Percentiles rank a stretch among this genome's conserved stretches.
phyloP scores from a whole-genome alignment of 2,113 vertebrate genomes.

The Sinocyclocheilus anophthalmus region DNA sequence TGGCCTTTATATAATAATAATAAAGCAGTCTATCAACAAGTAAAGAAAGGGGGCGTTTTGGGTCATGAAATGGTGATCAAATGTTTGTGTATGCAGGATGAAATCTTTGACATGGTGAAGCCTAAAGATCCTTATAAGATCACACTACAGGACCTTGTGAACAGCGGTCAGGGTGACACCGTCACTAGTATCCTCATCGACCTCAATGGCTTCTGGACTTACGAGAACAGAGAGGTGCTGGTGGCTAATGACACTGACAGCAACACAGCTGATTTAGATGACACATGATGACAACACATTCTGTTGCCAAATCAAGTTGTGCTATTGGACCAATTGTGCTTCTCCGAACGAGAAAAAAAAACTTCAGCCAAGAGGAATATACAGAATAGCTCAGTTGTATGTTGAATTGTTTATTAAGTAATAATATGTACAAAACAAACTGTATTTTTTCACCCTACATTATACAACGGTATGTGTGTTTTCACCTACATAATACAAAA shows the following conservation, averaged over 20 bases:
- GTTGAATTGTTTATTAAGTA: constrained; percentile 46
- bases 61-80: no score
- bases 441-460: constrained; percentile 11
- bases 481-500: constrained; percentile 19
- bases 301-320: background rate
- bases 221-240: constrained; percentile 96
- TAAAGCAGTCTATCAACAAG: background rate
- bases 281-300: constrained; percentile 81
- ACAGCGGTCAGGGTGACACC: constrained; percentile 95
- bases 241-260: constrained; percentile 87
- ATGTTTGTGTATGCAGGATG: constrained; percentile 79
- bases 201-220: constrained; percentile 98
- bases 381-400: background rate
- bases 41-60: no score
- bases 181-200: constrained; percentile 97
- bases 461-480: constrained; percentile 20
- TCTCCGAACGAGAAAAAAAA: no score
- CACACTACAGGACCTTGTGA: constrained; percentile 96
- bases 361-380: background rate
- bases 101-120: constrained; percentile 99
- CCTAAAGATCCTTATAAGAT: constrained; percentile 95
- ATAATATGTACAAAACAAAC: constrained; percentile 31
- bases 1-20: background rate
- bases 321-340: background rate
- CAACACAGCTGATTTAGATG: constrained; percentile 80